Evolutionary conservation across 1,140 invertebrate genomes (phyloP).

Genomic region (Bombus sylvicola): DNA sequence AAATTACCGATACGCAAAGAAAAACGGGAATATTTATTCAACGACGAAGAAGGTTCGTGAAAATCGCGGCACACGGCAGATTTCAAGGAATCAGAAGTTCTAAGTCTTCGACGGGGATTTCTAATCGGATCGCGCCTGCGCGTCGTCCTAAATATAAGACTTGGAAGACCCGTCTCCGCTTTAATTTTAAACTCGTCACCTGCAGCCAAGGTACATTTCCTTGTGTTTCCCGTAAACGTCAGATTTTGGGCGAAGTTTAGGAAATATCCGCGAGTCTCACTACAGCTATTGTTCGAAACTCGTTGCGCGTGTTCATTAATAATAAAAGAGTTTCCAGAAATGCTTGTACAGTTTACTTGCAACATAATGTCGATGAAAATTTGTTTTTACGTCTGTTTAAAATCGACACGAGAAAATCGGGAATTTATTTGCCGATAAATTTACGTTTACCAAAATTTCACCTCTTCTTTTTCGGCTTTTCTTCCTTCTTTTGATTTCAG

Average conservation of each 20-base stretch:
- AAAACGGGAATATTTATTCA: background rate
- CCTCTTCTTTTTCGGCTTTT: background rate
- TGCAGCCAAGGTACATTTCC: conserved; percentile 43
- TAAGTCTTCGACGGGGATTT: conserved; percentile 59
- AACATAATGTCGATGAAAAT: background rate
- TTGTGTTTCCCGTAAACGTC: conserved; percentile 41
- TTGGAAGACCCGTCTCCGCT: conserved; percentile 70
- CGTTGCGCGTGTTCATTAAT: background rate
- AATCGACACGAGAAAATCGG: background rate
- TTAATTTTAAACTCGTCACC: conserved; percentile 76
- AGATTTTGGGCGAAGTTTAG: conserved; percentile 4
- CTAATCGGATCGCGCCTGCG: conserved; percentile 77
- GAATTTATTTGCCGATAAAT: background rate
- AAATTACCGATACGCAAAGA: no score
- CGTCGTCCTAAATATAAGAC: conserved; percentile 77
- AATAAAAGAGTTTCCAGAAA: background rate
- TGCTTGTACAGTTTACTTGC: background rate
- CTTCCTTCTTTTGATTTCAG: rapidly evolving
- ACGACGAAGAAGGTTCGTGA: background rate
- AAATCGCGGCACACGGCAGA: conserved; percentile 48
- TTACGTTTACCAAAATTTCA: background rate
- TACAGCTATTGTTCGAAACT: background rate
- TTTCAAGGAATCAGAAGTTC: conserved; percentile 56
- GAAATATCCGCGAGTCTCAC: background rate
- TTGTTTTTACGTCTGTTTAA: background rate